Conservation (phyloP, 2,888 invertebrate species). For the Pterobdella sp. region DNA sequence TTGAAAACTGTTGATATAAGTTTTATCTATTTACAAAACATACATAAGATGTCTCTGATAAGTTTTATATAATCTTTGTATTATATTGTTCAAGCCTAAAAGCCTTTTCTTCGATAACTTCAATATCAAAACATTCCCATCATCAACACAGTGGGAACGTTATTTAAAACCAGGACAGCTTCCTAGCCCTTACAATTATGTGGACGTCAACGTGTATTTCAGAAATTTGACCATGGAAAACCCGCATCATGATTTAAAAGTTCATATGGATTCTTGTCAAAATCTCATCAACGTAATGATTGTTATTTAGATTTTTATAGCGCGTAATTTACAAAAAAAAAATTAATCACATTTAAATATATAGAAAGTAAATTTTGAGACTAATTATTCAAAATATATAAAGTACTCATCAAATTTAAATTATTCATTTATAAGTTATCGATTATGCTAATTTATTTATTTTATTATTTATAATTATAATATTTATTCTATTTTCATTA, state of each 20-base stretch:
- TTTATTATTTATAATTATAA: background rate
- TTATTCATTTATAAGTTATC: background rate
- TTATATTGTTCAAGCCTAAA: no score
- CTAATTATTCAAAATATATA: no score
- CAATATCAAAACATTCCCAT: background rate
- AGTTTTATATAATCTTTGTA: no score
- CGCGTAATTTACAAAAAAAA: background rate
- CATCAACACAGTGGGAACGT: conserved; percentile 5
- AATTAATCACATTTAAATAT: background rate
- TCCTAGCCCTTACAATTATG: conserved; percentile 15
- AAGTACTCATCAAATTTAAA: no score
- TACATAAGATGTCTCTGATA: no score
- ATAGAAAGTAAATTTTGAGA: no score
- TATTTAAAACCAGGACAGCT: conserved; percentile 15
- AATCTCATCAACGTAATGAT: no score
- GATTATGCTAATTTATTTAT: background rate
- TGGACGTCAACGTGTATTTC: conserved; percentile 18
- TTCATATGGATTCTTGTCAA: background rate
- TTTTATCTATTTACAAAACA: no score
- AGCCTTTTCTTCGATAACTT: background rate
- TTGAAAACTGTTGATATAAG: no score
- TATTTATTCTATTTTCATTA: background rate
- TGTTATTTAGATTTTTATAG: no score
- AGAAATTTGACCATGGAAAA: background rate
- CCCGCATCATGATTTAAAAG: conserved; percentile 5